Percentiles rank a stretch among this genome's conserved stretches.
phyloP scores from a whole-genome alignment of 1,140 invertebrate species.

The Mylabris phalerata region DNA sequence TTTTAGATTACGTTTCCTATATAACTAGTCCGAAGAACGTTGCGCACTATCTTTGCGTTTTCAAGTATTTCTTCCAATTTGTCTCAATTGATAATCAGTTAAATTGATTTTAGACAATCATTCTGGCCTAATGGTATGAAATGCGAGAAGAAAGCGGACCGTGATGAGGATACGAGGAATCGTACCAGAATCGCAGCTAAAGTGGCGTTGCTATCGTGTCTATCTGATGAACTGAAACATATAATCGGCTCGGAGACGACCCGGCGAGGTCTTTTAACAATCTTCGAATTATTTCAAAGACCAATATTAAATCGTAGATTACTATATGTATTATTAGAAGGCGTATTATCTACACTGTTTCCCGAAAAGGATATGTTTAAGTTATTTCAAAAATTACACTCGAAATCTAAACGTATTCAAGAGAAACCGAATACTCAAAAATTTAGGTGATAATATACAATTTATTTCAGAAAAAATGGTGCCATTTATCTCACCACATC shows the following conservation, averaged over 20 bases:
- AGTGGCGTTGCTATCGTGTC: constrained; percentile 69
- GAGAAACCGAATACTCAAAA: constrained; percentile 10
- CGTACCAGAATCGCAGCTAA: constrained; percentile 80
- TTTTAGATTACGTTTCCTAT: constrained; percentile 84
- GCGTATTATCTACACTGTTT: constrained; percentile 68
- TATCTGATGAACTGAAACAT: constrained; percentile 82
- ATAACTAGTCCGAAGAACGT: constrained; percentile 85
- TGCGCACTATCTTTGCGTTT: constrained; percentile 77
- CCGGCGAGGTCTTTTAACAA: constrained; percentile 73
- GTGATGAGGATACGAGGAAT: constrained; percentile 67
- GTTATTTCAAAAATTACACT: constrained; percentile 61
- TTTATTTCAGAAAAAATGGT: too few relatives aligned
- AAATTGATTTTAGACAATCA: constrained; percentile 51
- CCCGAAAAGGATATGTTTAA: constrained; percentile 62
- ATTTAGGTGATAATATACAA: constrained; percentile 3
- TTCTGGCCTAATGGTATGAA: constrained; percentile 72
- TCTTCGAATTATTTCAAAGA: constrained; percentile 85
- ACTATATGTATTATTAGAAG: constrained; percentile 81
- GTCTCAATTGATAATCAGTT: too few relatives aligned
- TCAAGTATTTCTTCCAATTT: constrained; percentile 55
- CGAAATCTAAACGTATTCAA: constrained; percentile 41
- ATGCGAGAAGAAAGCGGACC: constrained; percentile 53
- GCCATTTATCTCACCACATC: too few relatives aligned
- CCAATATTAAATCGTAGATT: constrained; percentile 79
- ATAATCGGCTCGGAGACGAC: constrained; percentile 89